Percentiles rank a stretch among this genome's conserved stretches.
These are phyloP conservation scores for Eristalinus aeneus DNA, from an alignment of 2,888 invertebrate species.

Conservation along the genomic window DNA sequence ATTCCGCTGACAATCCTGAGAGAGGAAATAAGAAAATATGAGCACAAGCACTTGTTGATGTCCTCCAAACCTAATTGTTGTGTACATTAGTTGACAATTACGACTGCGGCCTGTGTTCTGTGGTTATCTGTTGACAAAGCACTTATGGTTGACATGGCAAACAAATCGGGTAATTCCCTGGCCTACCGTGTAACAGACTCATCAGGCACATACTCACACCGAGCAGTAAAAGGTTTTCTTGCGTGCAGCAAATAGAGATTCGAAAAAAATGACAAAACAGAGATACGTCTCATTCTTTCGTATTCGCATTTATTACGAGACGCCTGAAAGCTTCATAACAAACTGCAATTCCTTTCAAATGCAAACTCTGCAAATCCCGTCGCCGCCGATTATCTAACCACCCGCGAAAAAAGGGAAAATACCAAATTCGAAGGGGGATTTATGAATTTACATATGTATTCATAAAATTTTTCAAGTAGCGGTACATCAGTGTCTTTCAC, in stretches of 20 bases:
- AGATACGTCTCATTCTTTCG: background rate
- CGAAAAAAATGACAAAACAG: too few relatives aligned
- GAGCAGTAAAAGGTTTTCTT: too few relatives aligned
- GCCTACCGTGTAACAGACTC: background rate
- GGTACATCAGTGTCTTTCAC: background rate
- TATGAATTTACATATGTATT: background rate
- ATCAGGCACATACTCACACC: background rate
- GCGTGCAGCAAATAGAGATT: background rate
- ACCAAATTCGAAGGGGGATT: background rate
- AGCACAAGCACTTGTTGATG: too few relatives aligned
- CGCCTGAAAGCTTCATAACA: background rate
- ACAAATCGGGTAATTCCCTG: background rate
- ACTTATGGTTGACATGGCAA: background rate
- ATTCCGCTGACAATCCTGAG: too few relatives aligned
- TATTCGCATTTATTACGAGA: background rate
- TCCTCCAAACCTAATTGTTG: too few relatives aligned
- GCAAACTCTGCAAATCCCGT: background rate
- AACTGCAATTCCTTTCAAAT: background rate
- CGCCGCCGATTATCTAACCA: background rate
- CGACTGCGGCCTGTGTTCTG: background rate
- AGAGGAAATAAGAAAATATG: too few relatives aligned
- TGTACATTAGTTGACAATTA: too few relatives aligned
- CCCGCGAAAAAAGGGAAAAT: background rate
- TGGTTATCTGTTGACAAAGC: background rate
- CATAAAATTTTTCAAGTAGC: background rate